Evolutionary conservation across 2,797 vertebrate species (phyloP).

Genomic region (Lepilemur ruficaudatus): DNA sequence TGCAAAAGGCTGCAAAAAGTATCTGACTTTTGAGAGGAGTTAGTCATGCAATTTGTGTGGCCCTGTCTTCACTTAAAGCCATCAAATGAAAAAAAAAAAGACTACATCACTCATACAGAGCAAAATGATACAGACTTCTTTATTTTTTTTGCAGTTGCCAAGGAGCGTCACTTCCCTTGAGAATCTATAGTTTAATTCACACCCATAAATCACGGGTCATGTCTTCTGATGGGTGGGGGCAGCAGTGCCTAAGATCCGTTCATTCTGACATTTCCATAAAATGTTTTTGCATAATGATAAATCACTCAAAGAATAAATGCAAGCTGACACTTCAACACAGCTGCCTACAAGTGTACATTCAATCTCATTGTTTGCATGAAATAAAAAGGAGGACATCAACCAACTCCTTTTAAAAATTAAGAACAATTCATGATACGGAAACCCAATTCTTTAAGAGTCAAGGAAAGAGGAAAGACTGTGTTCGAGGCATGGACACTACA

Average conservation of each 20-base stretch:
- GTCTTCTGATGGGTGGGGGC: not conserved
- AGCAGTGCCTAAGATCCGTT: slow-evolving; percentile 24
- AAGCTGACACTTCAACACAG: not conserved
- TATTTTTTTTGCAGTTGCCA: slow-evolving; percentile 44
- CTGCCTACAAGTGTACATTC: not conserved
- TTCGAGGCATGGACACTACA: not conserved
- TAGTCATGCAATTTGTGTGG: slow-evolving; percentile 83
- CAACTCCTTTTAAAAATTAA: not conserved
- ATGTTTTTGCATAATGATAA: not conserved
- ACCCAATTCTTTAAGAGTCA: not conserved
- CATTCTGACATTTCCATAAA: not conserved
- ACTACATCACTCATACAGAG: not conserved
- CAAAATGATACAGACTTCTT: slow-evolving; percentile 41
- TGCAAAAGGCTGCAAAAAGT: slow-evolving; percentile 42
- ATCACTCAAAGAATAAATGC: not conserved
- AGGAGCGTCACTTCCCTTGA: slow-evolving; percentile 50
- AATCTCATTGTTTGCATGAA: not conserved
- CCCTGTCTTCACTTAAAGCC: slow-evolving; percentile 64
- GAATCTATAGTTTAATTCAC: slow-evolving; percentile 10
- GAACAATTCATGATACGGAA: not conserved
- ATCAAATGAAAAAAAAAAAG: not conserved
- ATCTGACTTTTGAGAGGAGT: slow-evolving; percentile 58
- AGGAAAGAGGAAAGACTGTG: not conserved
- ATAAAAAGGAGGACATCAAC: not conserved
- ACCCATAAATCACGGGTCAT: not conserved